These are phyloP conservation scores for Trichoplusia ni DNA, from an alignment of 1,140 invertebrate species.

Conservation along the genomic window DNA sequence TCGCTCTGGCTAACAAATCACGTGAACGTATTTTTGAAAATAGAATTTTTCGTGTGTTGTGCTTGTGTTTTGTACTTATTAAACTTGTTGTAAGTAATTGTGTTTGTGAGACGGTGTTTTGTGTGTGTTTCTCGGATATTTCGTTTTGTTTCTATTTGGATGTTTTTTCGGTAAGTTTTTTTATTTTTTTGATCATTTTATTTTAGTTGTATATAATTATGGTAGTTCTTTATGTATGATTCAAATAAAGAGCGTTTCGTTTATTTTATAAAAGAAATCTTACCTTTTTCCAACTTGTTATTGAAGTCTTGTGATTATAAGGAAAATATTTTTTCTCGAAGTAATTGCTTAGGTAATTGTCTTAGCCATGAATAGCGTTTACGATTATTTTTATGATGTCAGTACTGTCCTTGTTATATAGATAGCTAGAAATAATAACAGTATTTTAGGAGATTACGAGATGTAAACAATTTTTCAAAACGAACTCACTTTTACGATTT, in stretches of 20 bases:
- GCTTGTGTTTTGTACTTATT: conserved; percentile 9
- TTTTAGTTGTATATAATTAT: background rate
- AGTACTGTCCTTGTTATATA: conserved; percentile 14
- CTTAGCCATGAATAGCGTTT: background rate
- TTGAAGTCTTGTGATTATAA: too few relatives aligned
- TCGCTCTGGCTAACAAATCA: conserved; percentile 10
- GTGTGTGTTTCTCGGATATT: background rate
- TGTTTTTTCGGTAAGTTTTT: background rate
- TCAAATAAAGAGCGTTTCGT: too few relatives aligned
- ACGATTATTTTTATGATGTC: conserved; percentile 26
- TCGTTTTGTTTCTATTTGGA: background rate
- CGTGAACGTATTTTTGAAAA: conserved; percentile 31
- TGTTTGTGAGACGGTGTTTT: conserved; percentile 33
- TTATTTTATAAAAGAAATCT: too few relatives aligned
- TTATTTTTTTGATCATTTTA: background rate
- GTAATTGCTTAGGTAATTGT: conserved; percentile 24
- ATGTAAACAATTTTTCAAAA: too few relatives aligned
- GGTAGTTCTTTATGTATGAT: too few relatives aligned
- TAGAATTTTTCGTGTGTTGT: conserved; percentile 35
- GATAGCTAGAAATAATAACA: background rate
- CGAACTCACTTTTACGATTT: too few relatives aligned
- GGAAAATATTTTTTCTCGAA: conserved; percentile 5
- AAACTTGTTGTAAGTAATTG: conserved; percentile 28
- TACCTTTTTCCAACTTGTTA: too few relatives aligned
- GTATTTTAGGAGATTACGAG: conserved; percentile 1